Conservation (phyloP, 2,113 vertebrate genomes). For the Cololabis saira region DNA sequence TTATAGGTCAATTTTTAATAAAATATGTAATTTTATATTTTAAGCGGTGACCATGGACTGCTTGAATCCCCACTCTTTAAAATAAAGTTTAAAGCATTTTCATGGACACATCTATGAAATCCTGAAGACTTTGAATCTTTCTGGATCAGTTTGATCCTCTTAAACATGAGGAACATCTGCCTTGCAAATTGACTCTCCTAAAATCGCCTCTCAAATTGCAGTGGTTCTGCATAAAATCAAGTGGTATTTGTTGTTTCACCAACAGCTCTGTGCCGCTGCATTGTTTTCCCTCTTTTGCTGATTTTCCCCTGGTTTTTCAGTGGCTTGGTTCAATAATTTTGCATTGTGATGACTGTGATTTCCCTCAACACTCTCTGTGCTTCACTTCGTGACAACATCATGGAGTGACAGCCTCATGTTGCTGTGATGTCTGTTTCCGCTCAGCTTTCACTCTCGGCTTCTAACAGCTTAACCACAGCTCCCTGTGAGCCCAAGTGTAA, state of each 20-base stretch:
- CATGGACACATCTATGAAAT: not conserved
- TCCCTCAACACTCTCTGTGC: slow-evolving; percentile 26
- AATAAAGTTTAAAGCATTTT: not conserved
- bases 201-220: not conserved
- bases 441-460: slow-evolving; percentile 56
- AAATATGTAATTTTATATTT: too few species aligned
- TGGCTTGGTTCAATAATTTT: slow-evolving; percentile 43
- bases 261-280: slow-evolving; percentile 3
- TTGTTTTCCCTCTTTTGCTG: slow-evolving; percentile 21
- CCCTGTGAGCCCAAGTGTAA: slow-evolving; percentile 62
- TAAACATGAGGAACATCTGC: slow-evolving; percentile 24
- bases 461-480: slow-evolving; percentile 61
- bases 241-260: slow-evolving; percentile 12
- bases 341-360: slow-evolving; percentile 43
- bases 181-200: not conserved
- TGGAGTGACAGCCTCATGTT: slow-evolving; percentile 46
- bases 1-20: too few species aligned
- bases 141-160: not conserved
- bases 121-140: not conserved
- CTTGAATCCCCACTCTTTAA: too few species aligned
- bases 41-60: too few species aligned
- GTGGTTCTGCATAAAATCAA: slow-evolving; percentile 9
- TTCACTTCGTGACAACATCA: slow-evolving; percentile 30
- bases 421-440: slow-evolving; percentile 59
- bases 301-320: slow-evolving; percentile 12